These are phyloP conservation scores for Peromyscus polionotus DNA, from an alignment of 2,113 vertebrate species.

Conservation along the genomic window DNA sequence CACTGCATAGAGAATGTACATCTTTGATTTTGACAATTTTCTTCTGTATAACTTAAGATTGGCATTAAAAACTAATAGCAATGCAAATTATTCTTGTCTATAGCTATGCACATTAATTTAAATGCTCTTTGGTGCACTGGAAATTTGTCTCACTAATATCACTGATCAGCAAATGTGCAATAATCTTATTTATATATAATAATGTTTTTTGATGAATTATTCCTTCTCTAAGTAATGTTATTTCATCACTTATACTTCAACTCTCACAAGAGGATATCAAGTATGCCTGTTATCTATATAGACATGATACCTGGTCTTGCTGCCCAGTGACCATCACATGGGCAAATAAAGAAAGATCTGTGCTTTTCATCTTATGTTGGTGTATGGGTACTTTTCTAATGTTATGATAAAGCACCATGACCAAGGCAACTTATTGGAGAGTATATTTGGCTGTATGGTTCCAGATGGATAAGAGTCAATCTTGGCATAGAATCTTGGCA, in stretches of 20 bases:
- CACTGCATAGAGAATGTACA: too few species aligned
- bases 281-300: background rate
- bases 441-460: background rate
- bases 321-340: background rate
- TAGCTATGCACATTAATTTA: constrained; percentile 13
- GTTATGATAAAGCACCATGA: background rate
- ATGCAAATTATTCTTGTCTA: background rate
- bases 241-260: background rate
- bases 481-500: background rate
- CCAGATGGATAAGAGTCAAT: background rate
- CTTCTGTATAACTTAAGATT: background rate
- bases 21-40: background rate
- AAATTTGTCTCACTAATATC: constrained; percentile 52
- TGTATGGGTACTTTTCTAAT: background rate
- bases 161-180: background rate
- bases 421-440: background rate
- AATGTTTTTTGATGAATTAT: background rate
- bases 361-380: background rate
- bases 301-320: background rate
- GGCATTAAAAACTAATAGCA: background rate
- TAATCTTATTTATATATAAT: background rate
- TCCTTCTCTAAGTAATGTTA: background rate
- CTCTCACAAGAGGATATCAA: background rate
- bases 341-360: background rate
- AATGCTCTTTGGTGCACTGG: background rate